phyloP scores from a whole-genome alignment of 2,888 invertebrate species.

The Pollenia amentaria region DNA sequence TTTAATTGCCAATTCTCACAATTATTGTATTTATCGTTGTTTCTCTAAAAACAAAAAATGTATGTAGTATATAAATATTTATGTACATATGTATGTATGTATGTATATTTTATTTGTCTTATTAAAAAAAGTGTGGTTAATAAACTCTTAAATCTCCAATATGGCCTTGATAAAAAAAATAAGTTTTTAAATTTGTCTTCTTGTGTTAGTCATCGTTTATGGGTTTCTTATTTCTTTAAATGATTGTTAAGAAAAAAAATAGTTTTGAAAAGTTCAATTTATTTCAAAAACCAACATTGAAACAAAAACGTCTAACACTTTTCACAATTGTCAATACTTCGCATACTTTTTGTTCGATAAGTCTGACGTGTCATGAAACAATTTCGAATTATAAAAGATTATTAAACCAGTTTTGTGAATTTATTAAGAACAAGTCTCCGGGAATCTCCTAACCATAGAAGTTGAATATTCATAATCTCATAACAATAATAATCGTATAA shows the following conservation, averaged over 20 bases:
- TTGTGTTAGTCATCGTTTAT: constrained; percentile 33
- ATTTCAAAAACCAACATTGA: neutral
- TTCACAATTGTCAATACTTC: neutral
- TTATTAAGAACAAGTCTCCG: constrained; percentile 1
- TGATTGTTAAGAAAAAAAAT: neutral
- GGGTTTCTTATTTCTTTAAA: constrained; percentile 37
- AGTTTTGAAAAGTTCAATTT: constrained; percentile 10
- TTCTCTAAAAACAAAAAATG: no score
- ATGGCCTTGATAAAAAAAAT: constrained; percentile 45
- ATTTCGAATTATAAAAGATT: neutral
- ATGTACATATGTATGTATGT: no score
- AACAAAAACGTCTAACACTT: neutral
- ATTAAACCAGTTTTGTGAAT: constrained; percentile 23
- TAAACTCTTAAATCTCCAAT: constrained; percentile 28
- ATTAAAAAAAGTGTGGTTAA: constrained; percentile 19
- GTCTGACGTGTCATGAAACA: constrained; percentile 3
- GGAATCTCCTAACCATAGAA: constrained; percentile 8
- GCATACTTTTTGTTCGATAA: neutral
- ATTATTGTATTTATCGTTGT: neutral
- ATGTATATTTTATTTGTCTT: neutral
- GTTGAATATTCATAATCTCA: neutral
- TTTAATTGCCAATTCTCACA: constrained; percentile 28
- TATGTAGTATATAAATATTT: no score
- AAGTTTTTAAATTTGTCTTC: constrained; percentile 11
- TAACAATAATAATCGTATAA: neutral